phyloP scores from a whole-genome alignment of 1,140 invertebrate species.

The Papilio polytes region DNA sequence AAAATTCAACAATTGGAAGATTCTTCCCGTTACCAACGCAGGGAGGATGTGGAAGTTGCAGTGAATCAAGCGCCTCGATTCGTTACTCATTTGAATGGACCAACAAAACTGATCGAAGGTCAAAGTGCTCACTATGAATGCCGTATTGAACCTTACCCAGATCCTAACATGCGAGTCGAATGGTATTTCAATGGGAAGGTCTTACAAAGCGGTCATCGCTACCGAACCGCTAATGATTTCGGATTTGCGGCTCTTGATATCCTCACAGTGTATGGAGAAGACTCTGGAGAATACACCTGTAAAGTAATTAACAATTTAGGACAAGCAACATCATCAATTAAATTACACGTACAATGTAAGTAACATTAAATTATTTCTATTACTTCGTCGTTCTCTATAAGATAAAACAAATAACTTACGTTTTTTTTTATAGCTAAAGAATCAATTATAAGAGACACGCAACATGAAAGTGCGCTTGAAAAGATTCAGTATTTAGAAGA shows the following conservation, averaged over 20 bases:
- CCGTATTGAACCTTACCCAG: slow-evolving; percentile 97
- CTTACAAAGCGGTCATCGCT: slow-evolving; percentile 95
- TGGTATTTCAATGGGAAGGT: slow-evolving; percentile 98
- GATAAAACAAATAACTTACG: slow-evolving; percentile 4
- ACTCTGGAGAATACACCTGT: slow-evolving; percentile 96
- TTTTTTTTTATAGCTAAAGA: slow-evolving; percentile 87
- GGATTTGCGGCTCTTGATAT: slow-evolving; percentile 97
- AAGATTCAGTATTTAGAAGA: slow-evolving; percentile 97
- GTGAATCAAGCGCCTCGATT: slow-evolving; percentile 94
- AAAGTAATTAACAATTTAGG: slow-evolving; percentile 94
- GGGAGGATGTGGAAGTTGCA: slow-evolving; percentile 91
- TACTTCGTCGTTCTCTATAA: background rate
- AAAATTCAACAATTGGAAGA: slow-evolving; percentile 96
- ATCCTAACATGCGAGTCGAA: slow-evolving; percentile 95
- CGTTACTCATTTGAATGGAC: slow-evolving; percentile 93
- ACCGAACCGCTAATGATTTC: slow-evolving; percentile 96
- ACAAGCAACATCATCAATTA: slow-evolving; percentile 91
- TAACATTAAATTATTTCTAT: slow-evolving; percentile 47
- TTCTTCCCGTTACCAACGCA: slow-evolving; percentile 89
- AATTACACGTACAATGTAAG: slow-evolving; percentile 92
- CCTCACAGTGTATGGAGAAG: slow-evolving; percentile 95
- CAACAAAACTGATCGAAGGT: slow-evolving; percentile 91
- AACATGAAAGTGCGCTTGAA: slow-evolving; percentile 96
- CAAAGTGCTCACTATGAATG: slow-evolving; percentile 98
- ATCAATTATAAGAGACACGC: slow-evolving; percentile 95